Evolutionary conservation across 2,113 vertebrate genomes (phyloP).

Genomic region (Heterochromis multidens): DNA sequence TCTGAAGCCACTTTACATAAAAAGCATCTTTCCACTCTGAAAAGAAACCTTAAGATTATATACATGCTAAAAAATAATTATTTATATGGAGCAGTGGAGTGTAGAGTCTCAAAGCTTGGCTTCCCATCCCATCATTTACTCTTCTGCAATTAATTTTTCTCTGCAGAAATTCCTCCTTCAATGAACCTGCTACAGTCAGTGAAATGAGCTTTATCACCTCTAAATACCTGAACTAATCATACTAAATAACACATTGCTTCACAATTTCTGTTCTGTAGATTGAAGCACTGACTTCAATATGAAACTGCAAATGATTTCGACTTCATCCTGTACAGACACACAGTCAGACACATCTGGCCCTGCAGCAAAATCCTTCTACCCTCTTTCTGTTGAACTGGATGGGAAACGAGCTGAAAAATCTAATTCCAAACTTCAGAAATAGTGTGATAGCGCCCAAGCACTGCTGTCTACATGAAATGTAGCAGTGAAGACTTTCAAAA

Average conservation of each 20-base stretch:
- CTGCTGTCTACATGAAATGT: not conserved
- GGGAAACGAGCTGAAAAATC: conserved; percentile 9
- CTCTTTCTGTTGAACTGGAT: not conserved
- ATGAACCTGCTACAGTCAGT: not conserved
- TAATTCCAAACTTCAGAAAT: conserved; percentile 2
- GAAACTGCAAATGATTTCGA: not conserved
- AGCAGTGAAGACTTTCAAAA: not conserved
- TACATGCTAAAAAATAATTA: not conserved
- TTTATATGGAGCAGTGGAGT: not conserved
- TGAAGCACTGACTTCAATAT: not conserved
- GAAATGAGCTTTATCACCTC: not conserved
- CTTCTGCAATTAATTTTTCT: not conserved
- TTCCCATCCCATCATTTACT: not conserved
- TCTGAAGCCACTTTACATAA: not conserved
- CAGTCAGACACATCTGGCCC: not conserved
- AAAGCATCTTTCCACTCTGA: not conserved
- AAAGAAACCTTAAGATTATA: not conserved
- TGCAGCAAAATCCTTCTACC: not conserved
- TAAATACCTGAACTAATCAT: not conserved
- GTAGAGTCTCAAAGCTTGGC: not conserved
- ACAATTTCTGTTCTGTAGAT: not conserved
- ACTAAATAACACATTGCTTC: not conserved
- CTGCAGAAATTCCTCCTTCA: not conserved
- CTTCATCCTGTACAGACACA: not conserved
- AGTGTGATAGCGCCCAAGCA: not conserved